Conservation (phyloP, 2,888 invertebrate genomes). For the Leptura quadrifasciata region DNA sequence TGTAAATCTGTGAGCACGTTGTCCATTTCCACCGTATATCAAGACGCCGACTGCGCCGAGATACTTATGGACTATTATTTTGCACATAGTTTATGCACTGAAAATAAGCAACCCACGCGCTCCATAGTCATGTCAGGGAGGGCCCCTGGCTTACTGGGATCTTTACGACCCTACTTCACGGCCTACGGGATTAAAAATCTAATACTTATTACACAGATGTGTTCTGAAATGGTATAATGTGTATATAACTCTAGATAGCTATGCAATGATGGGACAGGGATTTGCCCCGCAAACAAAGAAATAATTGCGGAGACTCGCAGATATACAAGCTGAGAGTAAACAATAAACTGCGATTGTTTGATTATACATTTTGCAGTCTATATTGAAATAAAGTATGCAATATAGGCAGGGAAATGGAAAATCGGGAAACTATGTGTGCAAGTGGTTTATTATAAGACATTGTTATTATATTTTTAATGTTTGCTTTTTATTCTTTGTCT, state of each 20-base stretch:
- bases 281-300: neutral
- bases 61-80: conserved; percentile 68
- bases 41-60: conserved; percentile 57
- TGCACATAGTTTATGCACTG: conserved; percentile 65
- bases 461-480: too few species aligned
- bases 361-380: too few species aligned
- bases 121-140: conserved; percentile 62
- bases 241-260: neutral
- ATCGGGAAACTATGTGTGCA: too few species aligned
- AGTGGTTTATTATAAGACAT: too few species aligned
- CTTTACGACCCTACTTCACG: conserved; percentile 36
- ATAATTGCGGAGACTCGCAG: too few species aligned
- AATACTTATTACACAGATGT: conserved; percentile 12
- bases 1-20: conserved; percentile 46
- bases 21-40: conserved; percentile 54
- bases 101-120: conserved; percentile 64
- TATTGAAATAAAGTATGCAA: too few species aligned
- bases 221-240: neutral
- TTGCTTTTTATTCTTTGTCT: too few species aligned
- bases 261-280: neutral
- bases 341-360: too few species aligned
- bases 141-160: conserved; percentile 49
- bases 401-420: too few species aligned
- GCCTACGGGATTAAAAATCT: conserved; percentile 23
- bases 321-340: too few species aligned